These are phyloP conservation scores for Boleophthalmus pectinirostris DNA, from an alignment of 2,113 vertebrate species.

Conservation along the genomic window DNA sequence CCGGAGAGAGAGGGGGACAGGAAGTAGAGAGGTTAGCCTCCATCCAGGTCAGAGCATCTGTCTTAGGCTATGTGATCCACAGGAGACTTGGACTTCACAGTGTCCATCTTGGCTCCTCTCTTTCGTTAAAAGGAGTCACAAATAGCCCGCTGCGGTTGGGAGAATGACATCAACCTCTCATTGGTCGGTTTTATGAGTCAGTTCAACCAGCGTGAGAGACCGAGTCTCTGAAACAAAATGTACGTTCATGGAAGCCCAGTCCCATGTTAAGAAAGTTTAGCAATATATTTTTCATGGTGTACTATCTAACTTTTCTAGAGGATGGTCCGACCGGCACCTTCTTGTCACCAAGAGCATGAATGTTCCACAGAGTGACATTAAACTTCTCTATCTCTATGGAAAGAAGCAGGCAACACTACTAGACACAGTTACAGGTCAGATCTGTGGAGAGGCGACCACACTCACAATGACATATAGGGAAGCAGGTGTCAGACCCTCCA, in stretches of 20 bases:
- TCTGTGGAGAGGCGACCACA: too few relatives aligned
- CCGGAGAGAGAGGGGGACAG: constrained; percentile 20
- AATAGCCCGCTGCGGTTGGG: constrained; percentile 58
- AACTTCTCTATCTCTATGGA: too few relatives aligned
- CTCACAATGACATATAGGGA: too few relatives aligned
- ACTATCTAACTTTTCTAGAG: too few relatives aligned
- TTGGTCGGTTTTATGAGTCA: constrained; percentile 60
- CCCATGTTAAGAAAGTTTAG: constrained; percentile 11
- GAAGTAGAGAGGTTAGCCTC: constrained; percentile 23
- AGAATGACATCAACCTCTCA: constrained; percentile 71
- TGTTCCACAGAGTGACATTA: too few relatives aligned
- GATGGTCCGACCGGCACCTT: too few relatives aligned
- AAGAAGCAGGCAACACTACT: too few relatives aligned
- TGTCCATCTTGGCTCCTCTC: constrained; percentile 29
- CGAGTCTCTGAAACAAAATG: constrained; percentile 33
- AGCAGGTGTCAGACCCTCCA: too few relatives aligned
- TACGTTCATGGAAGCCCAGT: constrained; percentile 30
- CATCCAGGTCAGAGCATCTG: constrained; percentile 58
- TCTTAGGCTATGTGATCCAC: constrained; percentile 53
- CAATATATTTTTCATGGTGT: not conserved
- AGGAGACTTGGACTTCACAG: constrained; percentile 41
- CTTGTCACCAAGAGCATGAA: too few relatives aligned
- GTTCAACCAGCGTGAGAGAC: constrained; percentile 68
- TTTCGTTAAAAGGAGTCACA: constrained; percentile 47
- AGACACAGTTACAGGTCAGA: too few relatives aligned